Evolutionary conservation across 1,140 invertebrate species (phyloP).

Genomic region (Ceratosolen solmsi): DNA sequence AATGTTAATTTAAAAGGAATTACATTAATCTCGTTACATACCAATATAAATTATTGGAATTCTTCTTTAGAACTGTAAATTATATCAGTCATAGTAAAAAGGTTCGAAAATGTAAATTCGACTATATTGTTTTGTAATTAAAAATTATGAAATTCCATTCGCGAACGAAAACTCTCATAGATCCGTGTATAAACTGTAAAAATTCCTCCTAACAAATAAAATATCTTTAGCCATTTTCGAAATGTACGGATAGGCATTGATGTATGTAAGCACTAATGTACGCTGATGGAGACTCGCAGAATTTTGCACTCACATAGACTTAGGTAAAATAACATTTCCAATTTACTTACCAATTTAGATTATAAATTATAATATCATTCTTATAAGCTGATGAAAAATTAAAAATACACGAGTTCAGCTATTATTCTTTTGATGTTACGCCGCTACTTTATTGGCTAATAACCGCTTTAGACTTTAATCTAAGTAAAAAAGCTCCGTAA

Average conservation of each 20-base stretch:
- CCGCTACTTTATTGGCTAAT: neutral
- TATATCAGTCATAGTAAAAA: neutral
- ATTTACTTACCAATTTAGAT: conserved; percentile 9
- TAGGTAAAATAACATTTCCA: neutral
- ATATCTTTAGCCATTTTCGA: neutral
- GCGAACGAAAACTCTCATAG: neutral
- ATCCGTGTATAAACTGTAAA: neutral
- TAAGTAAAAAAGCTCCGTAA: neutral
- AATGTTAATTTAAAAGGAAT: conserved; percentile 5
- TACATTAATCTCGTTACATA: neutral
- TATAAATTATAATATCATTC: conserved; percentile 13
- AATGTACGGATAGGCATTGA: neutral
- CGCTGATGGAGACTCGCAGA: neutral
- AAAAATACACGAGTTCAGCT: neutral
- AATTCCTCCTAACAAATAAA: neutral
- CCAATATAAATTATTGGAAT: neutral
- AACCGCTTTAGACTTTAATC: neutral
- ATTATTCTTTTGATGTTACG: conserved; percentile 10
- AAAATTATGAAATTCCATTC: neutral
- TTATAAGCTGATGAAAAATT: neutral
- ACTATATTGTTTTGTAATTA: neutral
- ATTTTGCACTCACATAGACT: neutral
- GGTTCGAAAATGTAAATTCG: neutral
- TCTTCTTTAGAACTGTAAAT: neutral
- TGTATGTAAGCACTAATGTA: neutral